A percentile compares a stretch with the other conserved stretches of the same genome.
Conservation (phyloP, 2,113 vertebrate species). For the Leptobrachium ailaonicum region DNA sequence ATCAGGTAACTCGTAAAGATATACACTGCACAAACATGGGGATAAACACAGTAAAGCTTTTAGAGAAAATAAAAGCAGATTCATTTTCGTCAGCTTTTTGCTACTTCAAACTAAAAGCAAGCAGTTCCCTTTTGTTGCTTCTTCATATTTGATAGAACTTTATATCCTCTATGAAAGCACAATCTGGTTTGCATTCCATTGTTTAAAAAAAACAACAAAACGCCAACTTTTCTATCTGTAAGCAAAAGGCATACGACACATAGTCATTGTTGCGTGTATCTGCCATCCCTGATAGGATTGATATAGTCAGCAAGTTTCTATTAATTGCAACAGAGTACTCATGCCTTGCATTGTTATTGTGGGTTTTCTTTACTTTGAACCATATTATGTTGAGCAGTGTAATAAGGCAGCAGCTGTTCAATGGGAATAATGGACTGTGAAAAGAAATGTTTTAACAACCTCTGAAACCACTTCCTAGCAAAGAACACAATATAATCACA, state of each 20-base stretch:
- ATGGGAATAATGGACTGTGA: slow-evolving; percentile 50
- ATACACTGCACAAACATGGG: too few relatives aligned
- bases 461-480: slow-evolving; percentile 46
- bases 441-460: slow-evolving; percentile 50
- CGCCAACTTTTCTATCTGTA: not conserved
- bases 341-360: slow-evolving; percentile 32
- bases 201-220: too few relatives aligned
- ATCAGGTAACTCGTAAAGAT: too few relatives aligned
- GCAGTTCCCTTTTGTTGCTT: too few relatives aligned
- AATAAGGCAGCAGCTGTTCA: slow-evolving; percentile 51
- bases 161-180: too few relatives aligned
- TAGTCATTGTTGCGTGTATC: not conserved
- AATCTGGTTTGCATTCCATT: too few relatives aligned
- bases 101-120: too few relatives aligned
- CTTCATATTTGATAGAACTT: too few relatives aligned
- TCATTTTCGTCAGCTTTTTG: too few relatives aligned
- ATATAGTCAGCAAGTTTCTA: slow-evolving; percentile 18
- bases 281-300: not conserved
- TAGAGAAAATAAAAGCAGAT: too few relatives aligned
- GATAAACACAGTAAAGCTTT: too few relatives aligned
- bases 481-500: slow-evolving; percentile 49
- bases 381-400: slow-evolving; percentile 42
- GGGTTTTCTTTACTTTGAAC: slow-evolving; percentile 44
- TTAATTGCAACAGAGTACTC: slow-evolving; percentile 23
- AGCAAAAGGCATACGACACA: not conserved